These are phyloP conservation scores for Galago senegalensis DNA, from an alignment of 2,797 vertebrate genomes.

Conservation along the genomic window DNA sequence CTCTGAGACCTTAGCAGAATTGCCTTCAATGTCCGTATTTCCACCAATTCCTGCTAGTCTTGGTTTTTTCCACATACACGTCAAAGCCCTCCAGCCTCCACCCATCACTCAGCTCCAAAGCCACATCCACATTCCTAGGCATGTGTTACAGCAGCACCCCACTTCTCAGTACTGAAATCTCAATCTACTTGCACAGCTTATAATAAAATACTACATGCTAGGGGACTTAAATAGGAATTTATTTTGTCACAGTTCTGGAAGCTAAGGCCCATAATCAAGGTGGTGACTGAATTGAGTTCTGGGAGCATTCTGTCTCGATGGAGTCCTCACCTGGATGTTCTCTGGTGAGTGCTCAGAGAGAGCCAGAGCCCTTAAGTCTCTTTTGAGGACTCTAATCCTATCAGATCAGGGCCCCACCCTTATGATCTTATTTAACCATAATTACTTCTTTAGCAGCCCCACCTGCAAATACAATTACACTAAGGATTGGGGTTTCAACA, in stretches of 20 bases:
- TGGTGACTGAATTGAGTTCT: neutral
- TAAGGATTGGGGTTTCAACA: neutral
- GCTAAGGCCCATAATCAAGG: accelerated
- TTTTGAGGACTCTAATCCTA: neutral
- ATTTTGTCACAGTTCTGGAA: neutral
- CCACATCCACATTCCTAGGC: too few species aligned
- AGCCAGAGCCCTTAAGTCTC: accelerated
- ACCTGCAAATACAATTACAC: neutral
- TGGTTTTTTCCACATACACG: neutral
- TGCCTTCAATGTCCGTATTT: neutral
- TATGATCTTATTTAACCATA: neutral
- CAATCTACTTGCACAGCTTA: neutral
- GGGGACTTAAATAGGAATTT: too few species aligned
- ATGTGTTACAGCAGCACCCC: neutral
- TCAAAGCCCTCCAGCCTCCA: too few species aligned
- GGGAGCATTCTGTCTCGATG: neutral
- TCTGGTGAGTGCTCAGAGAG: too few species aligned
- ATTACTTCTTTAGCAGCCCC: neutral
- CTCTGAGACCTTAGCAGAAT: neutral
- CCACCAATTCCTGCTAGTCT: too few species aligned
- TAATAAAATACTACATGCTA: neutral
- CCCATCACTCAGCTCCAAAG: neutral
- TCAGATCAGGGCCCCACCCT: neutral
- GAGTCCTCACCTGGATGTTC: neutral
- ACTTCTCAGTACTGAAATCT: neutral